Base-by-base conservation (phyloP, 2,113 vertebrate species). In the Heterotis niloticus region DNA sequence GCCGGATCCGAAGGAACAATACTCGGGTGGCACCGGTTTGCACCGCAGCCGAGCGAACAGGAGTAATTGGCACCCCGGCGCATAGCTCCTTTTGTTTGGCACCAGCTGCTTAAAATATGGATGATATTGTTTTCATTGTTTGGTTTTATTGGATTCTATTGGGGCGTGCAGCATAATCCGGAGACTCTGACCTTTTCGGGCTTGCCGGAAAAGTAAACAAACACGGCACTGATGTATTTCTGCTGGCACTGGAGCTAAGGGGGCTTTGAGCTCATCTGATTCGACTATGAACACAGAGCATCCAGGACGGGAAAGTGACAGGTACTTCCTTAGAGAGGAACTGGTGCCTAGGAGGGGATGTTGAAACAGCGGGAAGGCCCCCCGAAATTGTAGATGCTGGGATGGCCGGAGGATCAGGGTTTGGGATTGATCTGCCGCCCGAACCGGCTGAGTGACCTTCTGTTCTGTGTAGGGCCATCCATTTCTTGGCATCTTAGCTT, bases 41-140 rank as follows among this genome's bases (percentile, higher is more conserved):
- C 79, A 78, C 84, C 81, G 83, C 78, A 88, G 88, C 87, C 85
- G 84, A 81, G 86, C 90, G 90, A 89, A 90, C 89, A 86, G 81
- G 88, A 87, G 89, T 92, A 92, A 92, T 92, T 93, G 90, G 91
- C 91, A 91, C 90, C 84, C 88, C 83, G 80, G 88, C 85, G 90
- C 82, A 87, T 85, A 82, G 81, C 85, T 87, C 82, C 86, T 88
- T 85, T 86, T 85, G 90, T 88, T 86, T 87, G 83, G 85, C 86
- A 81, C 88, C 88, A 89, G 88, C 88, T 91, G 88, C 88, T 92
- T 93, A 90, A 91, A 92, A 93, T 92, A 91, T 92, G 91, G 87
- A 93, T 92, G 90, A 87, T 93, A 89, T 88, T 90, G 89, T 91
- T 92, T 90, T 88, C 88, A 89, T 89, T 87, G 89, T 84, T 70